Conservation (phyloP, 2,113 vertebrate species). For the Ciconia stormi region DNA sequence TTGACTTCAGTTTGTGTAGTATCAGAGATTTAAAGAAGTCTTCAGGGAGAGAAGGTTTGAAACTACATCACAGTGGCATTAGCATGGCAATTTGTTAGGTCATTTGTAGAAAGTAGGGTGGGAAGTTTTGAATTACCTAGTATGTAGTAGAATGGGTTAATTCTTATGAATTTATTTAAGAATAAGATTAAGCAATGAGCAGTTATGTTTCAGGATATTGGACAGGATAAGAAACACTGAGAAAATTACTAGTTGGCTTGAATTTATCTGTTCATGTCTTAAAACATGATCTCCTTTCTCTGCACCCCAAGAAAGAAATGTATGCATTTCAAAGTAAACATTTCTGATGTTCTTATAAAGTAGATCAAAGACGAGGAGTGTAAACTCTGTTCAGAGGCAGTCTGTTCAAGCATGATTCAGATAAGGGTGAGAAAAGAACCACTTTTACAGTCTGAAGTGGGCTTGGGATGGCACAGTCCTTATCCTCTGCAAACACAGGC, state of each 20-base stretch:
- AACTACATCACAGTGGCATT: background rate
- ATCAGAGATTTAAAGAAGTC: background rate
- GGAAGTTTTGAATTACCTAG: background rate
- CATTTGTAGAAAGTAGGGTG: background rate
- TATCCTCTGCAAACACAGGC: constrained; percentile 42
- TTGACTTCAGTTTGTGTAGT: background rate
- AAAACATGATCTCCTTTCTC: background rate
- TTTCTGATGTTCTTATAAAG: constrained; percentile 54
- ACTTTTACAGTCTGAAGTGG: constrained; percentile 9
- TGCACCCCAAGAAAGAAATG: background rate
- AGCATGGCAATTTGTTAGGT: background rate
- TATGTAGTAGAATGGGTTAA: background rate
- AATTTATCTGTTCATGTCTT: background rate
- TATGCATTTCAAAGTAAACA: constrained; percentile 67
- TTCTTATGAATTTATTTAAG: background rate
- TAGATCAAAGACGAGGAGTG: constrained; percentile 62
- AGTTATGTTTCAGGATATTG: background rate
- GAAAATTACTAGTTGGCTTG: background rate
- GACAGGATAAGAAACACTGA: background rate
- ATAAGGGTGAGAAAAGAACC: constrained; percentile 48
- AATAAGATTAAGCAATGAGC: background rate
- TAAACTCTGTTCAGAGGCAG: constrained; percentile 33
- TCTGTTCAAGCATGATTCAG: constrained; percentile 25
- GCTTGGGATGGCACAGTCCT: constrained; percentile 8
- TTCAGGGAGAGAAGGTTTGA: background rate